Base-by-base conservation (phyloP, 2,797 vertebrate genomes). In the Pteronotus mesoamericanus region DNA sequence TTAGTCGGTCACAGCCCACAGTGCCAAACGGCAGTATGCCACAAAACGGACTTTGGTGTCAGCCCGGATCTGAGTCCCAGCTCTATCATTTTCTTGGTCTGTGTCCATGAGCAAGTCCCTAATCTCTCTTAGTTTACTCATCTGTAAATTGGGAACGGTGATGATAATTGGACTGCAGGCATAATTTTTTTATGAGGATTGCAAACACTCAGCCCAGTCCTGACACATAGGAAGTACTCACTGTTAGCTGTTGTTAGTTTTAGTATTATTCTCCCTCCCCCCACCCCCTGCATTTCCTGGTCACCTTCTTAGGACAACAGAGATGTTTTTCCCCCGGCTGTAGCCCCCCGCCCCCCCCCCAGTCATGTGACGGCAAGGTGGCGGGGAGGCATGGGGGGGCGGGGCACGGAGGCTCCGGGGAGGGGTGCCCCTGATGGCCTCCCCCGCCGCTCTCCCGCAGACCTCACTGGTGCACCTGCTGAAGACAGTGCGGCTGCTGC, bases 391-490 rank as follows among this genome's bases (percentile, higher is more conserved):
- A 9, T 24, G 0, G 9, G 46, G 3, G 44, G 34, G 66, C 2
- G 42, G 59, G 29, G 3, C 9, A 0, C 16, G 44, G 57, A 69
- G 86, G n/a, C 53, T 59, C 59, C 24, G 24, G 80, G 79, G 87
- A 80, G 39, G 10, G 10, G 32, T 37, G 48, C 88, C 88, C 72
- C 86, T 92, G 86, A 95, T 88, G 55, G 44, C 74, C 61, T 89
- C 91, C 89, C 59, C 34, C 29, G 3, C 90, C 14, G 6, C 85
- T 0, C 8, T 42, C 94, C 64, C 26, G 18, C 98, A 99, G 99
- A 99, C 99, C 0, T 99, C 99, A 0, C 98, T 99, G 93, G 99
- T 99, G 83, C 99, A 99, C 97, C 97, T 99, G 98, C 94, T 99
- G 98, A 99, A 99, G 98, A 99, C 99, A 0, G 98, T 99, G 59